These are phyloP conservation scores for Valencia hispanica DNA, from an alignment of 2,797 vertebrate genomes.

Conservation along the genomic window DNA sequence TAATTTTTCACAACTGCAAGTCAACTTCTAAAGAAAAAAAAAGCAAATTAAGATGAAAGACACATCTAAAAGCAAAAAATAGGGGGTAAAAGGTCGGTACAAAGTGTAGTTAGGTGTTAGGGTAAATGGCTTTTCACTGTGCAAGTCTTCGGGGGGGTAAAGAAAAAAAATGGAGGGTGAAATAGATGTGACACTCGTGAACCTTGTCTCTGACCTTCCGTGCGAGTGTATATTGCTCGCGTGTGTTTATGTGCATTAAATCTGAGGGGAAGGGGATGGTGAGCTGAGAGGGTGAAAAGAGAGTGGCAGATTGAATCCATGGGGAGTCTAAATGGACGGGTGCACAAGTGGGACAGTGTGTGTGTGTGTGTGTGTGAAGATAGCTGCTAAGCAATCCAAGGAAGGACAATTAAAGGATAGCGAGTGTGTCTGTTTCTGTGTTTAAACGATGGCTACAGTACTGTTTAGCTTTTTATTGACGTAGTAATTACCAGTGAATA, in stretches of 20 bases:
- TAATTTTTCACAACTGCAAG: neutral
- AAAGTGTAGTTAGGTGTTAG: conserved; percentile 23
- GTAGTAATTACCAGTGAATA: conserved; percentile 71
- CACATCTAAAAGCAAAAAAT: neutral
- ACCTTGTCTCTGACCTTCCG: conserved; percentile 48
- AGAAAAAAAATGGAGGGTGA: conserved; percentile 11
- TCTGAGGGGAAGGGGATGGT: neutral
- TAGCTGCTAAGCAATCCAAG: conserved; percentile 58
- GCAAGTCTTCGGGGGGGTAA: conserved; percentile 32
- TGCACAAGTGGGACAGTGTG: conserved; percentile 58
- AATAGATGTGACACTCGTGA: conserved; percentile 50
- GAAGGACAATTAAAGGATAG: conserved; percentile 71
- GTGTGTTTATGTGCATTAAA: neutral
- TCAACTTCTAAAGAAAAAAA: neutral
- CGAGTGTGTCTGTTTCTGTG: conserved; percentile 29
- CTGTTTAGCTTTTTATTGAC: conserved; percentile 57
- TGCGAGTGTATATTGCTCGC: neutral
- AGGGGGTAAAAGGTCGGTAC: neutral
- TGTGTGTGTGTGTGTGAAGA: conserved; percentile 23
- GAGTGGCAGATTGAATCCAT: conserved; percentile 52
- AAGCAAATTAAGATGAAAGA: neutral
- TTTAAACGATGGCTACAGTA: conserved; percentile 37
- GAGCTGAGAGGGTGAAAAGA: conserved; percentile 13
- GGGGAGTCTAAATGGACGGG: conserved; percentile 63
- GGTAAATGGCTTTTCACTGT: conserved; percentile 58